A percentile compares a stretch with the other conserved stretches of the same genome.
phyloP scores from a whole-genome alignment of 2,113 vertebrate species.

The Urocynchramus pylzowi region DNA sequence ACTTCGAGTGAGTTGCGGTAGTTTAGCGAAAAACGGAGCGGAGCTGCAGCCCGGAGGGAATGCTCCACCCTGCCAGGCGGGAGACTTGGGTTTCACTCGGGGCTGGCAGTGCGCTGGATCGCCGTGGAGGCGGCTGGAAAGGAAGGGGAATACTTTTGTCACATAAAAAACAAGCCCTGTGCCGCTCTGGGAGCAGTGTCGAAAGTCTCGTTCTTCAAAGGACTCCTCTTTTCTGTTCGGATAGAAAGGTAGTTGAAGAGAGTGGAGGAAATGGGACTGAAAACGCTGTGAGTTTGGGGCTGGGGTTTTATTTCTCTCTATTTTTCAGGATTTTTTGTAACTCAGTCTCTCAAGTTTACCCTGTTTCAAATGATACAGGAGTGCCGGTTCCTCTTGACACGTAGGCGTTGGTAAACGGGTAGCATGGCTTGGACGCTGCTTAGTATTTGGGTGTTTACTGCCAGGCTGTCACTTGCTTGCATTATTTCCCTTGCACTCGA shows the following conservation, averaged over 20 bases:
- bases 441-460: background rate
- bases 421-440: background rate
- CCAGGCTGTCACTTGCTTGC: background rate
- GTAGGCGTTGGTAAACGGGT: background rate
- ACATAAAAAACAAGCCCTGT: background rate
- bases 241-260: background rate
- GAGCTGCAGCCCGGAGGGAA: conserved; percentile 4
- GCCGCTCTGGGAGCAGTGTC: background rate
- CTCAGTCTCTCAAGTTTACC: background rate
- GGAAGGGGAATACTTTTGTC: background rate
- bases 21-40: background rate
- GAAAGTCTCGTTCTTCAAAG: background rate
- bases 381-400: background rate
- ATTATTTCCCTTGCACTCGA: background rate
- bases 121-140: background rate
- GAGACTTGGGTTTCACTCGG: conserved; percentile 23
- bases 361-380: background rate
- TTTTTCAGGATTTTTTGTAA: background rate
- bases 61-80: conserved; percentile 33
- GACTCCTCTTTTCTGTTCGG: background rate
- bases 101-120: background rate
- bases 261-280: background rate
- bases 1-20: background rate
- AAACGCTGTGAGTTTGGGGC: background rate
- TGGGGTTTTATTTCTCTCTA: background rate